Evolutionary conservation across 1,140 invertebrate species (phyloP), one percentile per base, ranked within the genome.

Genomic region (Scylla paramamosain): DNA sequence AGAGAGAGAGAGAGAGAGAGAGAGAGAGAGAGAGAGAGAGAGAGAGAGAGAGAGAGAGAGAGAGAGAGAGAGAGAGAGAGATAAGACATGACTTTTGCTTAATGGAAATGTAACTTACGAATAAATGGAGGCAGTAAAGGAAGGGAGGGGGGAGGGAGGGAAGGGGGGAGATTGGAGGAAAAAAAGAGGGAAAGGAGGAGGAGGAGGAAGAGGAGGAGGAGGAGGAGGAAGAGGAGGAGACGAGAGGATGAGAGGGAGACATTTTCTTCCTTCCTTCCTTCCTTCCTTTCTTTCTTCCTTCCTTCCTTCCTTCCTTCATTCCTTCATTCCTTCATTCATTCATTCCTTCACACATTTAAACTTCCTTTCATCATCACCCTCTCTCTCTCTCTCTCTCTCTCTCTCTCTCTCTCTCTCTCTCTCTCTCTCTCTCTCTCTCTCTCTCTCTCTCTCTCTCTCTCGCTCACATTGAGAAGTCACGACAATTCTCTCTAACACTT

Each of bases 391-490:
- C 77, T 45, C 12, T 39, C n/a, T 86, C 83, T 29, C 25, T 45
- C 45, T 48, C 67, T 45, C 91, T 67, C 52, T 77, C 67, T 92
- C 67, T 77, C 67, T 92, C 67, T 59, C 67, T 82, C 48, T 82
- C 48, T 67, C 91, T 77, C 31, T 67, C 91, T 92, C 52, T 77
- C n/a, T 67, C 92, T 93, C 83, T 48, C 32, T 86, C 92, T 92
- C 91, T 77, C 29, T 32, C 90, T 77, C 32, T 52, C 46, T 52
- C 32, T 52, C 84, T 87, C 25, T 31, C 84, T 87, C 77, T 52
- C 29, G 4, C 83, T 28, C n/a, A n/a, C 83, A 90, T 93, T 77
- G 16, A 45, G 20, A 39, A n/a, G 45, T 93, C 92, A 29, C 39
- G 4, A 12, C n/a, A 16, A 31, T n/a, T 84, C 77, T 83, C 67